phyloP scores from a whole-genome alignment of 1,140 invertebrate genomes.

The Berghia stephanieae region DNA sequence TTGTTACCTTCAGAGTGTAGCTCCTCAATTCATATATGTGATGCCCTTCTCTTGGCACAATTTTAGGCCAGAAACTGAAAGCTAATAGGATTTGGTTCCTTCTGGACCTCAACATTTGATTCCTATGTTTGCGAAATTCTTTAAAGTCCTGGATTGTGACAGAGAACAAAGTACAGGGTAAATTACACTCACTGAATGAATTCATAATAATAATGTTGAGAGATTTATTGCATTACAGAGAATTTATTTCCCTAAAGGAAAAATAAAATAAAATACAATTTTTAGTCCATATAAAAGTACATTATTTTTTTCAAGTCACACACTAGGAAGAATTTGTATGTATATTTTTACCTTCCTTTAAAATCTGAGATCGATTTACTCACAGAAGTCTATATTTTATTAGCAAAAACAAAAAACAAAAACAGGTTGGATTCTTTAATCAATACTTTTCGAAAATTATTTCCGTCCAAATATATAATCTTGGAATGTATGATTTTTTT shows the following conservation, averaged over 20 bases:
- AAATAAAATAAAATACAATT: too few species aligned
- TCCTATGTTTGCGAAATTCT: slow-evolving; percentile 81
- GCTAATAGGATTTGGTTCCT: slow-evolving; percentile 92
- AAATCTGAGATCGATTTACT: too few species aligned
- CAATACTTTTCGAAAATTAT: too few species aligned
- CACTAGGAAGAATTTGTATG: too few species aligned
- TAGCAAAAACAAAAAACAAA: too few species aligned
- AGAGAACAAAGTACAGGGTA: slow-evolving; percentile 17
- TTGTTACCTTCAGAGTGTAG: slow-evolving; percentile 80
- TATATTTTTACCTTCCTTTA: too few species aligned
- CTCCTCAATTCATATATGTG: slow-evolving; percentile 93
- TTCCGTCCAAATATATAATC: too few species aligned
- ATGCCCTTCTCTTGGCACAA: slow-evolving; percentile 77
- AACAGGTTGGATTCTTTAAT: too few species aligned
- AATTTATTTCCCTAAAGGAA: neutral
- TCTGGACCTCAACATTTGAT: slow-evolving; percentile 84
- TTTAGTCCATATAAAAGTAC: too few species aligned
- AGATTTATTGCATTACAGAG: neutral
- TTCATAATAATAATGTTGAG: neutral
- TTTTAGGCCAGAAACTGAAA: slow-evolving; percentile 72
- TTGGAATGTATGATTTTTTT: too few species aligned
- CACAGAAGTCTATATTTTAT: too few species aligned
- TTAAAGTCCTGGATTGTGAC: slow-evolving; percentile 74
- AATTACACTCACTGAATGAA: neutral
- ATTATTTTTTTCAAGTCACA: too few species aligned